Evolutionary conservation across 2,888 invertebrate species (phyloP).

Genomic region (Penaeus monodon): DNA sequence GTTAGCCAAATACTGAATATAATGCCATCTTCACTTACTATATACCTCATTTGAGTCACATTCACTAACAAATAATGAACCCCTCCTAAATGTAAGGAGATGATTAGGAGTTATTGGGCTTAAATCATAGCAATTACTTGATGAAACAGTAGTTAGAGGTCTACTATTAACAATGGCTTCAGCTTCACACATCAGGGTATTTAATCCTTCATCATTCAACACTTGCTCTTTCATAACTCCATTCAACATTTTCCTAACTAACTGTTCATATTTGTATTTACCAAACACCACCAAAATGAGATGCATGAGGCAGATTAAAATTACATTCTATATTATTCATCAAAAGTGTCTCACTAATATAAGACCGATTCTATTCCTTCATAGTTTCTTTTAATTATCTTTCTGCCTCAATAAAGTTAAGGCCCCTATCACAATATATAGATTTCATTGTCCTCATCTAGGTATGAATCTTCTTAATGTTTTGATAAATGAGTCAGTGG

Average conservation of each 20-base stretch:
- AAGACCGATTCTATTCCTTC: background rate
- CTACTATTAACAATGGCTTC: constrained; percentile 17
- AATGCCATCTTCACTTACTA: constrained; percentile 20
- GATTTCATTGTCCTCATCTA: background rate
- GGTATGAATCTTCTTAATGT: constrained; percentile 3
- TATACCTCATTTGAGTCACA: constrained; percentile 5
- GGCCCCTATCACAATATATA: background rate
- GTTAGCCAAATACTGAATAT: constrained; percentile 35
- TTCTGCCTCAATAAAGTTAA: constrained; percentile 19
- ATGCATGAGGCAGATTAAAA: constrained; percentile 22
- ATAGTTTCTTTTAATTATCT: background rate
- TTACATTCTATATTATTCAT: background rate
- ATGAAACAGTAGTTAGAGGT: background rate
- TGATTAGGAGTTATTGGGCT: constrained; percentile 36
- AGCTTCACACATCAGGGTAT: constrained; percentile 15
- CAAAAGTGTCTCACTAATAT: background rate
- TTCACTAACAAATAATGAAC: background rate
- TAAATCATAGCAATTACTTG: constrained; percentile 16
- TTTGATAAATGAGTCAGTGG: constrained; percentile 9
- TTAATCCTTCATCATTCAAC: background rate
- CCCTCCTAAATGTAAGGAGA: constrained; percentile 14
- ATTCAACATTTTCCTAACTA: constrained; percentile 12
- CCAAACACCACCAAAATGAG: constrained; percentile 40
- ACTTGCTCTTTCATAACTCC: background rate
- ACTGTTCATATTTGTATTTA: constrained; percentile 30